phyloP scores from a whole-genome alignment of 2,888 invertebrate species.

The Abscondita cerata region DNA sequence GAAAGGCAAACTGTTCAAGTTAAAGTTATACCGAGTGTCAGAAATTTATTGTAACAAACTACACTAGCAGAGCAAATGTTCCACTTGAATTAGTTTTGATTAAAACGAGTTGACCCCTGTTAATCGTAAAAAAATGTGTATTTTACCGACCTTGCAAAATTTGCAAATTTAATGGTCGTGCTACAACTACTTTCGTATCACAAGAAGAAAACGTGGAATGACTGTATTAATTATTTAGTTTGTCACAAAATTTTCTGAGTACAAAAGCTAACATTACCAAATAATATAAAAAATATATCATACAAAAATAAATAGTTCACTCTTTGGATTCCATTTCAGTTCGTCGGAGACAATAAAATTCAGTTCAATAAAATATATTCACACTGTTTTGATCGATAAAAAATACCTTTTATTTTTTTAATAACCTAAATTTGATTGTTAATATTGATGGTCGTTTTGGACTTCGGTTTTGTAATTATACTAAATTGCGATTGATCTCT shows the following conservation, averaged over 20 bases:
- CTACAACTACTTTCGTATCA: slow-evolving; percentile 7
- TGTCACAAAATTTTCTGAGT: slow-evolving; percentile 21
- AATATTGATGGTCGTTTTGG: slow-evolving; percentile 21
- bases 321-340: slow-evolving; percentile 34
- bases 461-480: slow-evolving; percentile 7
- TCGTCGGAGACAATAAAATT: slow-evolving; percentile 15
- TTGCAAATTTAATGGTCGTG: no score
- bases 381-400: slow-evolving; percentile 11
- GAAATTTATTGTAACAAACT: slow-evolving; percentile 16
- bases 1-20: slow-evolving; percentile 16
- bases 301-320: slow-evolving; percentile 35
- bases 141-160: no score
- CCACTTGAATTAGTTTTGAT: slow-evolving; percentile 16
- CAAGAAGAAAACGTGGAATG: slow-evolving; percentile 23
- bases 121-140: slow-evolving; percentile 17
- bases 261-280: slow-evolving; percentile 27
- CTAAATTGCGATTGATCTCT: slow-evolving; percentile 25
- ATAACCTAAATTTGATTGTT: slow-evolving; percentile 23
- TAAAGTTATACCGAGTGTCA: slow-evolving; percentile 5
- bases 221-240: slow-evolving; percentile 12
- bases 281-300: slow-evolving; percentile 29
- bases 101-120: slow-evolving; percentile 16
- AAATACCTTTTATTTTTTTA: slow-evolving; percentile 13
- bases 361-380: slow-evolving; percentile 15
- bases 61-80: slow-evolving; percentile 1